Percentiles rank a stretch among this genome's conserved stretches.
These are phyloP conservation scores for Pristionchus japonicus DNA, from an alignment of 2,888 invertebrate species.

Conservation along the genomic window DNA sequence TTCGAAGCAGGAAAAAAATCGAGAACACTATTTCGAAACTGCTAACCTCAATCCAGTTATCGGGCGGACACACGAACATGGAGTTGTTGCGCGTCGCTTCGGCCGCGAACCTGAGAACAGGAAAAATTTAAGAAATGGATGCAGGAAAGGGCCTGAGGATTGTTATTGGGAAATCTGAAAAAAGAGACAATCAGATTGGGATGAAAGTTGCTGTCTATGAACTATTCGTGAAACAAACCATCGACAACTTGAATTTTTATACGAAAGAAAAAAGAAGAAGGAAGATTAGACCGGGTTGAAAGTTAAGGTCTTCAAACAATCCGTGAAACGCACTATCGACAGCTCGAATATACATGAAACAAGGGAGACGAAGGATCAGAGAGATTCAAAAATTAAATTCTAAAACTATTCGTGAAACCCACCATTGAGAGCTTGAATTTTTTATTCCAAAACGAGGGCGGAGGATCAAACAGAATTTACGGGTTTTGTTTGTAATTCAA, in stretches of 20 bases:
- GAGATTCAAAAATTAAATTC: too few species aligned
- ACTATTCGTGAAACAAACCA: background rate
- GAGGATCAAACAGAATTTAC: too few species aligned
- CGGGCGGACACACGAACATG: constrained; percentile 32
- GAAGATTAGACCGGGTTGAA: too few species aligned
- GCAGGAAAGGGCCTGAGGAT: background rate
- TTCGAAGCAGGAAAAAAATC: background rate
- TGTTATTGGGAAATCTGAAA: too few species aligned
- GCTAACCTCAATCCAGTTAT: constrained; percentile 46
- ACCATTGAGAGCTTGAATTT: background rate
- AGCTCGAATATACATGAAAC: too few species aligned
- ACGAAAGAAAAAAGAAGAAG: too few species aligned
- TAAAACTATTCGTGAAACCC: background rate
- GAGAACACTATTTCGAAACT: too few species aligned
- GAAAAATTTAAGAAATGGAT: background rate
- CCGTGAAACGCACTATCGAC: too few species aligned
- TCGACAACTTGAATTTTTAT: background rate
- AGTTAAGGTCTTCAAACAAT: too few species aligned
- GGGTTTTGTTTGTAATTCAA: too few species aligned
- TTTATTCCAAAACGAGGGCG: background rate
- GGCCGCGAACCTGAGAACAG: background rate
- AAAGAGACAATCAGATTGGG: background rate
- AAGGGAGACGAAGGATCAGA: too few species aligned
- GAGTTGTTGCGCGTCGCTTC: constrained; percentile 35
- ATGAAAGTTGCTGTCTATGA: background rate